Conservation (phyloP, 2,888 invertebrate genomes). For the Conus canariensis region DNA sequence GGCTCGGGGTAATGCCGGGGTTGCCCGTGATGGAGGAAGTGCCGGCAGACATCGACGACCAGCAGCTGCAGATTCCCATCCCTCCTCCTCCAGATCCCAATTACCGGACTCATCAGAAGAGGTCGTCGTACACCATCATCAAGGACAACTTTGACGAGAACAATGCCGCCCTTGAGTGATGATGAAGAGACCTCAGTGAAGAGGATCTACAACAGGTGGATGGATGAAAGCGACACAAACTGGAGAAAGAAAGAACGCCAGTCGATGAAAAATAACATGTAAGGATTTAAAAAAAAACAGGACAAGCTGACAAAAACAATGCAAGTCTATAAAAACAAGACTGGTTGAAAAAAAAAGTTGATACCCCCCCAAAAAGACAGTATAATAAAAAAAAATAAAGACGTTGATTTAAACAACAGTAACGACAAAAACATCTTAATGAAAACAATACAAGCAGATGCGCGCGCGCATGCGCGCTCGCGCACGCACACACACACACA, state of each 20-base stretch:
- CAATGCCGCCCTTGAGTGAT: slow-evolving; percentile 38
- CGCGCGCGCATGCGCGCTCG: not conserved
- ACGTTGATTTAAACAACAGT: not conserved
- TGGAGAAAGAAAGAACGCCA: too few species aligned
- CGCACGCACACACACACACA: slow-evolving; percentile 7
- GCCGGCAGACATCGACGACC: slow-evolving; percentile 32
- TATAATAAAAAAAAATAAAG: not conserved
- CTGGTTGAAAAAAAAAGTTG: too few species aligned
- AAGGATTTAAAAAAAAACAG: too few species aligned
- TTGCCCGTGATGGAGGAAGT: slow-evolving; percentile 22
- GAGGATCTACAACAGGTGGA: too few species aligned
- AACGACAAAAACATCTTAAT: not conserved
- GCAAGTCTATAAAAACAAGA: too few species aligned
- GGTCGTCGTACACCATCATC: slow-evolving; percentile 72
- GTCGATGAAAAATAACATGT: too few species aligned
- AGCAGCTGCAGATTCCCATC: slow-evolving; percentile 36
- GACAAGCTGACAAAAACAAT: too few species aligned
- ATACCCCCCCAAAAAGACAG: too few species aligned
- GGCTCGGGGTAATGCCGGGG: not conserved
- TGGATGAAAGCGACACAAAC: too few species aligned
- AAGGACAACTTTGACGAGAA: slow-evolving; percentile 57
- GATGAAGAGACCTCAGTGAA: not conserved
- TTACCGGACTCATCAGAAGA: slow-evolving; percentile 63
- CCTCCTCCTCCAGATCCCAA: slow-evolving; percentile 41
- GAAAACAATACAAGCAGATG: not conserved